These are phyloP conservation scores for Tetragnatha montana DNA, from an alignment of 2,888 invertebrate species.

Conservation along the genomic window DNA sequence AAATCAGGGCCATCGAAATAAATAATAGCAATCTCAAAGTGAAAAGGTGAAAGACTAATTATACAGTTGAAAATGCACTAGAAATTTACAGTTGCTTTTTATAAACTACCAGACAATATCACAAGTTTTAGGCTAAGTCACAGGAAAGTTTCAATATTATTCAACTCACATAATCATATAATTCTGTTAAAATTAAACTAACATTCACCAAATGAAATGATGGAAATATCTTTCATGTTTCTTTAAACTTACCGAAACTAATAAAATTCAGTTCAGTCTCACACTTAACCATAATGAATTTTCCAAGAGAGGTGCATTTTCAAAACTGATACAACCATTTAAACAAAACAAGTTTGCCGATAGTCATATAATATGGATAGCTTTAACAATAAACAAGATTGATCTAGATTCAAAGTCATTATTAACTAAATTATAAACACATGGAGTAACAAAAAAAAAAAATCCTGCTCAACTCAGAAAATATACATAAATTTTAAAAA, in stretches of 20 bases:
- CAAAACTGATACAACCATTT: not conserved
- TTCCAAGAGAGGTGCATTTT: conserved; percentile 9
- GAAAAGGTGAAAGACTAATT: conserved; percentile 22
- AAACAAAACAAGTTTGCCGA: not conserved
- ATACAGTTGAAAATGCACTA: conserved; percentile 30
- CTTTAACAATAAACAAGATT: conserved; percentile 2
- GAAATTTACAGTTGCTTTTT: not conserved
- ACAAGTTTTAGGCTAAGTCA: conserved; percentile 21
- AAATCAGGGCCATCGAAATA: conserved; percentile 28
- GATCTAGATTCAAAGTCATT: not conserved
- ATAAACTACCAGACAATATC: conserved; percentile 44
- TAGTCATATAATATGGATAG: conserved; percentile 8
- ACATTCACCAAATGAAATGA: not conserved
- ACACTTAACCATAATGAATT: not conserved
- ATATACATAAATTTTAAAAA: not conserved
- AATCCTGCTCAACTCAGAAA: not conserved
- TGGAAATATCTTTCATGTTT: too few relatives aligned
- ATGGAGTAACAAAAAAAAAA: not conserved
- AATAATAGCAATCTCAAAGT: not conserved
- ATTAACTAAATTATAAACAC: not conserved
- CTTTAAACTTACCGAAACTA: not conserved
- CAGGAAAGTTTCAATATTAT: not conserved
- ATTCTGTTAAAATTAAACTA: not conserved
- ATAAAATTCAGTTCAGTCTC: too few relatives aligned
- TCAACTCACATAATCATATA: not conserved